Evolutionary conservation across 2,797 vertebrate genomes (phyloP).

Genomic region (Benthosema pterotum): DNA sequence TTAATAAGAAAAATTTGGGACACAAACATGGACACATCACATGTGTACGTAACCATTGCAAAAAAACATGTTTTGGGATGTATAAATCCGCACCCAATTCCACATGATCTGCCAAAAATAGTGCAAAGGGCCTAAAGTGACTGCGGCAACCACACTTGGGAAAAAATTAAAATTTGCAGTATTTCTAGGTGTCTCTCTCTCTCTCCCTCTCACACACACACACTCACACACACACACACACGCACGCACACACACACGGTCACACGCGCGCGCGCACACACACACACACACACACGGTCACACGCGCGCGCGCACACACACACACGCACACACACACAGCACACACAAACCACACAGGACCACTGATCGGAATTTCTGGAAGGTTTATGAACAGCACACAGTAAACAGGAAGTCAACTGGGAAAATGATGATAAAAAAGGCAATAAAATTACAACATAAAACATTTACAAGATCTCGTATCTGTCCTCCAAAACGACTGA

Average conservation of each 20-base stretch:
- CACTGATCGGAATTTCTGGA: constrained; percentile 38
- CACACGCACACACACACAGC: not conserved
- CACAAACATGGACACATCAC: too few species aligned
- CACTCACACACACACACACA: constrained; percentile 9
- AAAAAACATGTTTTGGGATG: too few species aligned
- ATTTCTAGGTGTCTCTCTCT: too few species aligned
- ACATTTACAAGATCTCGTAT: constrained; percentile 54
- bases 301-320: not conserved
- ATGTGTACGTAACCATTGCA: too few species aligned
- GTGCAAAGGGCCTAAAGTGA: too few species aligned
- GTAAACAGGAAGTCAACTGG: constrained; percentile 42
- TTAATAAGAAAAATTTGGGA: too few species aligned
- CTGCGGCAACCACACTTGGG: too few species aligned
- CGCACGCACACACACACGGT: too few species aligned
- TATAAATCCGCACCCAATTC: too few species aligned
- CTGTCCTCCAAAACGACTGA: constrained; percentile 37
- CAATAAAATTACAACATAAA: constrained; percentile 62
- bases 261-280: not conserved
- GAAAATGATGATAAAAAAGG: constrained; percentile 36
- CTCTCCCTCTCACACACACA: constrained; percentile 9
- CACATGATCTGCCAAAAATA: too few species aligned
- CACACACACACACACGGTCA: not conserved
- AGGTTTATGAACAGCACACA: constrained; percentile 65
- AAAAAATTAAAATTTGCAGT: too few species aligned
- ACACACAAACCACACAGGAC: constrained; percentile 3